phyloP scores from a whole-genome alignment of 2,888 invertebrate species.

The Caenorhabditis auriculariae region DNA sequence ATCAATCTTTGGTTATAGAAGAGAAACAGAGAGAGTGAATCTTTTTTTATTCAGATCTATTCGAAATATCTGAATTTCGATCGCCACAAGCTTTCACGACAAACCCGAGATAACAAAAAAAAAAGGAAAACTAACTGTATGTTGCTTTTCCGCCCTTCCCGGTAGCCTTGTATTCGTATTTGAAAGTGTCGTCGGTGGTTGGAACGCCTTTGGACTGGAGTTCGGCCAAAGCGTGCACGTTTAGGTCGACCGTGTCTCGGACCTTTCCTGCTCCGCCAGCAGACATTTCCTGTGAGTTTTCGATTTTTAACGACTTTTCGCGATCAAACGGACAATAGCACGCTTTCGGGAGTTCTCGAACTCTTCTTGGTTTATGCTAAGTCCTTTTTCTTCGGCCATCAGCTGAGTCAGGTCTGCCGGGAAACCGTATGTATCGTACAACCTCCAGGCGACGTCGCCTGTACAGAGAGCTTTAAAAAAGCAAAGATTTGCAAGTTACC shows the following conservation, averaged over 20 bases:
- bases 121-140: constrained; percentile 70
- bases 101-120: constrained; percentile 1
- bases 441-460: constrained; percentile 92
- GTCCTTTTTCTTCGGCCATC: constrained; percentile 93
- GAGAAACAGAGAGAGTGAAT: too few species aligned
- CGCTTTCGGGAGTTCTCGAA: constrained; percentile 89
- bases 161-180: constrained; percentile 78
- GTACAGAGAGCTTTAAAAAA: not conserved
- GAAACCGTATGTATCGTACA: constrained; percentile 98
- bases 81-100: too few species aligned
- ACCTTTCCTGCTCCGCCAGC: constrained; percentile 76
- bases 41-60: too few species aligned
- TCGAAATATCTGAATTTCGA: too few species aligned
- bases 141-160: constrained; percentile 70
- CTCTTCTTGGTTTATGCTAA: constrained; percentile 82
- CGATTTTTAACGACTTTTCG: not conserved
- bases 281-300: constrained; percentile 71
- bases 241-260: constrained; percentile 76
- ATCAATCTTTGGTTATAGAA: too few species aligned
- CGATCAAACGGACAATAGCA: constrained; percentile 69
- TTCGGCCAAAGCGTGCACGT: constrained; percentile 90
- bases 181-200: constrained; percentile 84
- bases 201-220: constrained; percentile 75
- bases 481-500: constrained; percentile 64
- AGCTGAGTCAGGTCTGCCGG: constrained; percentile 94